A percentile compares a stretch with the other conserved stretches of the same genome.
Conservation (phyloP, 2,888 invertebrate genomes). For the Philaethria dido region DNA sequence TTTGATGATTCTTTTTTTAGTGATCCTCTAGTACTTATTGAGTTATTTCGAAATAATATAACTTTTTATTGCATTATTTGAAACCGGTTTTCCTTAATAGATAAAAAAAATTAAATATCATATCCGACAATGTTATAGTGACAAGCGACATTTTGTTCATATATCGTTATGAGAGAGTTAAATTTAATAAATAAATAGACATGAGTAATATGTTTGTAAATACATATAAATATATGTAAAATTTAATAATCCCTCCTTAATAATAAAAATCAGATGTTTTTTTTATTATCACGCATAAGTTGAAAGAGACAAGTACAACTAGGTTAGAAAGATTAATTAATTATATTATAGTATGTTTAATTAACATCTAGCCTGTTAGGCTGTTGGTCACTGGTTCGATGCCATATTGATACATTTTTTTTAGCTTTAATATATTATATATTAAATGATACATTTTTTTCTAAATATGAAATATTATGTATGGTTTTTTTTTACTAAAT, state of each 20-base stretch:
- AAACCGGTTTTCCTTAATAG: too few relatives aligned
- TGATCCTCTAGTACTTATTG: too few relatives aligned
- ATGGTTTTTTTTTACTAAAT: not conserved
- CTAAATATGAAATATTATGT: not conserved
- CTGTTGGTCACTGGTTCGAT: not conserved
- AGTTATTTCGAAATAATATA: too few relatives aligned
- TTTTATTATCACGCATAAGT: slow-evolving; percentile 1
- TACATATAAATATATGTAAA: not conserved
- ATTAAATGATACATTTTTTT: not conserved
- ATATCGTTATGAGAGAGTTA: slow-evolving; percentile 1
- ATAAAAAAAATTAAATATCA: too few relatives aligned
- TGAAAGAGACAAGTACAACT: slow-evolving; percentile 11
- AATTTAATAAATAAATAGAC: not conserved
- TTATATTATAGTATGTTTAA: not conserved
- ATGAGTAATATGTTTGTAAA: slow-evolving; percentile 9
- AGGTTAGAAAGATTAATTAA: not conserved
- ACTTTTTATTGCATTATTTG: too few relatives aligned
- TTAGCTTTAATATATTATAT: not conserved
- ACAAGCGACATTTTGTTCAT: not conserved
- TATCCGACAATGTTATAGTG: too few relatives aligned
- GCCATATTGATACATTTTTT: slow-evolving; percentile 5
- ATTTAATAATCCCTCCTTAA: slow-evolving; percentile 9
- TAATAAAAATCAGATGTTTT: not conserved
- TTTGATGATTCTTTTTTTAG: too few relatives aligned
- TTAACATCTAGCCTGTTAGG: not conserved